Evolutionary conservation across 2,888 invertebrate genomes (phyloP).

Genomic region (Cryptocephalus primarius): DNA sequence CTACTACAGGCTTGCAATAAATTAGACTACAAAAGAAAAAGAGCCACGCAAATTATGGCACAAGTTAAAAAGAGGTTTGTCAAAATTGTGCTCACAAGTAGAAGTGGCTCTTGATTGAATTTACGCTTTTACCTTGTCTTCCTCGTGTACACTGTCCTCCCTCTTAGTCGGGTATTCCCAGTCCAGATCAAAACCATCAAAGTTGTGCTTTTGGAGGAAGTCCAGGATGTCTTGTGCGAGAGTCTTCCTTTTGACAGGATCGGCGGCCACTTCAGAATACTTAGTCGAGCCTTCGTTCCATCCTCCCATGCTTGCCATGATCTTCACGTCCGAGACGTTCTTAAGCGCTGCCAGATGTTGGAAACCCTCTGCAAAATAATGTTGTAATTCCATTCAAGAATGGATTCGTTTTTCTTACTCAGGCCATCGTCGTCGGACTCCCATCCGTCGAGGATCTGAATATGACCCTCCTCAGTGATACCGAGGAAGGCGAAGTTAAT

Average conservation of each 20-base stretch:
- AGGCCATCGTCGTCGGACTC: slow-evolving; percentile 19
- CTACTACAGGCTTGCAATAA: no score
- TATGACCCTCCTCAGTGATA: background rate
- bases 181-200: slow-evolving; percentile 62
- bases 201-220: slow-evolving; percentile 45
- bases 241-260: slow-evolving; percentile 34
- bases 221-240: slow-evolving; percentile 45
- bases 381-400: no score
- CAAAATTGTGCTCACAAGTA: no score
- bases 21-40: no score
- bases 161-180: slow-evolving; percentile 45
- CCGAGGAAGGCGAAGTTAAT: background rate
- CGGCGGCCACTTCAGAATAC: slow-evolving; percentile 38
- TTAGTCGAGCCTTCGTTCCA: slow-evolving; percentile 30
- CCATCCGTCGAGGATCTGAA: slow-evolving; percentile 20
- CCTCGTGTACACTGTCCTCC: background rate
- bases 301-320: slow-evolving; percentile 51
- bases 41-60: no score
- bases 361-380: background rate
- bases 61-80: no score
- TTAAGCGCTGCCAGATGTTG: slow-evolving; percentile 35
- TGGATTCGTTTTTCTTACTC: slow-evolving; percentile 6
- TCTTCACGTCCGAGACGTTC: slow-evolving; percentile 34
- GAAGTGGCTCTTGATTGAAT: no score
- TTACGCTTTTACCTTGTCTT: background rate